Evolutionary conservation across 2,888 invertebrate genomes (phyloP).

Genomic region (Ormyrus labotus): DNA sequence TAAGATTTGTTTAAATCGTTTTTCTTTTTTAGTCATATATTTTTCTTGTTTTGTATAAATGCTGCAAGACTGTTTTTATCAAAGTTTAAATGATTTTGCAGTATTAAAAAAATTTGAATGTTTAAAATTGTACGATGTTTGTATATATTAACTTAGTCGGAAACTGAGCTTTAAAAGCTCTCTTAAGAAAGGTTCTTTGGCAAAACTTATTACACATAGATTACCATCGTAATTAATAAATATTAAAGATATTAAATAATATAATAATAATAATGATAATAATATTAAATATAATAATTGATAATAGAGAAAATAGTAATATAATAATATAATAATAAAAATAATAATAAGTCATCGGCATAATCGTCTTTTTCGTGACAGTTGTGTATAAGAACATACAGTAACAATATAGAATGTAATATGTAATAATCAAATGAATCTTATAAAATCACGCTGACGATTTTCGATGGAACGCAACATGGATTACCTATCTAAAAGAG

Average conservation of each 20-base stretch:
- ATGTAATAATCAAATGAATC: constrained; percentile 36
- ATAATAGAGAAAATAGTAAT: constrained; percentile 51
- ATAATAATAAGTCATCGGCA: constrained; percentile 57
- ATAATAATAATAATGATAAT: constrained; percentile 61
- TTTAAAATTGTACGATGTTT: constrained; percentile 26
- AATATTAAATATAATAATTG: constrained; percentile 53
- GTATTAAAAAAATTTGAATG: constrained; percentile 49
- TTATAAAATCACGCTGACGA: constrained; percentile 31
- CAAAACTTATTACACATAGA: constrained; percentile 76
- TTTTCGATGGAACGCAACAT: constrained; percentile 9
- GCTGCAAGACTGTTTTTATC: constrained; percentile 39
- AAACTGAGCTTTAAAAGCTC: constrained; percentile 31
- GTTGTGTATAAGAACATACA: constrained; percentile 56
- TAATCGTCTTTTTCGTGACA: constrained; percentile 25
- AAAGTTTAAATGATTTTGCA: constrained; percentile 32
- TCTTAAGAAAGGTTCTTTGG: constrained; percentile 72
- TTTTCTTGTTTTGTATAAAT: constrained; percentile 30
- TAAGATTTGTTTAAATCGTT: constrained; percentile 51
- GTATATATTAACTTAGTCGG: constrained; percentile 36
- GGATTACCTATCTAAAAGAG: constrained; percentile 27
- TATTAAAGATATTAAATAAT: constrained; percentile 72
- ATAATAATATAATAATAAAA: constrained; percentile 58
- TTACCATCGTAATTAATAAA: constrained; percentile 74
- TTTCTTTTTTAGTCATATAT: constrained; percentile 6
- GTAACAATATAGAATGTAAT: constrained; percentile 57